Base-by-base conservation (phyloP, 2,888 invertebrate genomes). In the Desoria tigrina region DNA sequence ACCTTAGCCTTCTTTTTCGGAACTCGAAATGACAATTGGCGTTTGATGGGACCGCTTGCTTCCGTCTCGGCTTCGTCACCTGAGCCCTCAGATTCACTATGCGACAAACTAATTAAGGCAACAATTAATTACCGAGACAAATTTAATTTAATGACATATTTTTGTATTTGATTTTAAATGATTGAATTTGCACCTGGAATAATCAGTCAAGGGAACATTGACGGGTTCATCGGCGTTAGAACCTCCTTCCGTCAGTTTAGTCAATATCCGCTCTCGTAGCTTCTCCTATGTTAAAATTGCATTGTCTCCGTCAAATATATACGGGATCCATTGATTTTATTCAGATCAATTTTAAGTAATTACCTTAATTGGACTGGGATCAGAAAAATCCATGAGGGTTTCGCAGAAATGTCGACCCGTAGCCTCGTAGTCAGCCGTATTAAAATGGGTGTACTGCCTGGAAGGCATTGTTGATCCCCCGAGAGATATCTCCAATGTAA, bases 401-500 rank as follows among this genome's bases (percentile, higher is more conserved):
- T 94, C 93, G 81, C 95, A 94, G 82, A 95, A 95, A 49, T 90
- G 88, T 77, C 89, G 86, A 3, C 94, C 95, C 80, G 94, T 86
- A 76, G 88, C 86, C 79, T 90, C 90, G 78, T 87, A 90, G 79
- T 91, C 90, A 83, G 83, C 24, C n/a, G 87, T 87, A 27, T 87
- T 87, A 79, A 94, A 95, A 80, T 95, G 95, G 23, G 90, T 91
- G 4, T 89, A 90, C 79, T 91, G 86, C 73, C 78, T 77, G 51
- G 89, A 87, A 2, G 92, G 92, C 63, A 94, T 81, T 71, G 88
- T 88, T 1, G 94, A 91, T 11, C 95, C 96, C 58, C 92, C 93
- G 80, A 95, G 92, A 0, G 95, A 94, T 7, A 95, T 94, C 82
- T 96, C 96, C 86, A 96, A 87, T 3, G 95, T 96, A 79, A 92